phyloP scores from a whole-genome alignment of 2,888 invertebrate genomes.

The Carpatolechia fugitivella region DNA sequence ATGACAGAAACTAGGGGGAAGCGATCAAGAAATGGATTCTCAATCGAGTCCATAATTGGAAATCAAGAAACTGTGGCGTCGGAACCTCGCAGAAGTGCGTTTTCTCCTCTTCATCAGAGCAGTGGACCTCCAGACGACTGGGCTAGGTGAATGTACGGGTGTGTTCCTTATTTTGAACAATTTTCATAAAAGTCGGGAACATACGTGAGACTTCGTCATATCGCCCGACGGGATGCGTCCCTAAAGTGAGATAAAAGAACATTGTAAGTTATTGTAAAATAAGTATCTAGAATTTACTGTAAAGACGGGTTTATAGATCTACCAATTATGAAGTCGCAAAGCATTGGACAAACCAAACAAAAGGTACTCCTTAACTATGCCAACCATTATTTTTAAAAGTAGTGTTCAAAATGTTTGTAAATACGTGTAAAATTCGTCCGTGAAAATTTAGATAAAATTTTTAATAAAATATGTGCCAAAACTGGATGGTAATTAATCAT shows the following conservation, averaged over 20 bases:
- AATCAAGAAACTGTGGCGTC: constrained; percentile 50
- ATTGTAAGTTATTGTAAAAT: not conserved
- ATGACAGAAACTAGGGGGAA: constrained; percentile 72
- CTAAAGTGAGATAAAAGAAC: not conserved
- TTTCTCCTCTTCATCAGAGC: constrained; percentile 81
- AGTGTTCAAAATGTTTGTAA: constrained; percentile 20
- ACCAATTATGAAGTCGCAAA: not conserved
- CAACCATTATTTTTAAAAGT: constrained; percentile 21
- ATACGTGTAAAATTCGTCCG: constrained; percentile 17
- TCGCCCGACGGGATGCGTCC: constrained; percentile 31
- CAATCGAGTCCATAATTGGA: constrained; percentile 82
- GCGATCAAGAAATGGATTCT: constrained; percentile 79
- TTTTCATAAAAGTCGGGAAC: constrained; percentile 15
- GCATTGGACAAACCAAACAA: not conserved
- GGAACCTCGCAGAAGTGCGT: constrained; percentile 78
- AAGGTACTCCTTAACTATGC: not conserved
- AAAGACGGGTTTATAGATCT: not conserved
- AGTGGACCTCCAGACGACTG: constrained; percentile 77
- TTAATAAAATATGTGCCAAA: not conserved
- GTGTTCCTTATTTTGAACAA: constrained; percentile 40
- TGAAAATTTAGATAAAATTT: constrained; percentile 5
- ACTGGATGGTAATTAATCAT: no score
- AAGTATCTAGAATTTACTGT: not conserved
- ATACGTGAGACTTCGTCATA: constrained; percentile 1
- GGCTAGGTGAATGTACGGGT: constrained; percentile 82